A percentile compares a stretch with the other conserved stretches of the same genome.
phyloP scores from a whole-genome alignment of 1,140 invertebrate genomes.

The Sinonovacula constricta region DNA sequence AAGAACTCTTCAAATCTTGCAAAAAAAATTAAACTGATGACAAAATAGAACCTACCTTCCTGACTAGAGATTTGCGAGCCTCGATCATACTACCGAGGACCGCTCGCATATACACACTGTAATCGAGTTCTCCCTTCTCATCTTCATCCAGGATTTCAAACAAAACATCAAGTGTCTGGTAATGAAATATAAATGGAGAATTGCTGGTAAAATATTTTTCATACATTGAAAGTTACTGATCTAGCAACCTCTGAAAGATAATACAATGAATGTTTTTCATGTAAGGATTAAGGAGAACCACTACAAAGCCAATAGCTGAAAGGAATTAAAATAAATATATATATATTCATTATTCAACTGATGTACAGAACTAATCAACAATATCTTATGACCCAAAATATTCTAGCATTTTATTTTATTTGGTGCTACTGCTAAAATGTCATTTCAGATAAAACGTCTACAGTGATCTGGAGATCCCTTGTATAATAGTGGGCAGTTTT shows the following conservation, averaged over 20 bases:
- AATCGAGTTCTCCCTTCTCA: constrained; percentile 69
- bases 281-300: not conserved
- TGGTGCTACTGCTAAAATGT: no score
- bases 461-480: no score
- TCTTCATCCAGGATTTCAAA: constrained; percentile 75
- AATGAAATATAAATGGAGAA: constrained; percentile 7
- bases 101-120: constrained; percentile 72
- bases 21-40: no score
- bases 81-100: constrained; percentile 77
- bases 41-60: constrained; percentile 76
- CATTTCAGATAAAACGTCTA: no score
- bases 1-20: no score
- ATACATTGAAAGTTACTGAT: no score
- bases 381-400: no score
- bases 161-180: constrained; percentile 70
- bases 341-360: not conserved
- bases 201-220: no score
- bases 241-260: not conserved
- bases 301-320: not conserved
- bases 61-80: constrained; percentile 72
- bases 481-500: no score
- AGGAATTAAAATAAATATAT: not conserved
- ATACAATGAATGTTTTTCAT: not conserved
- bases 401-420: no score
- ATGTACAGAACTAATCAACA: not conserved